Percentiles rank a stretch among this genome's conserved stretches.
Conservation (phyloP, 1,140 invertebrate species). For the Spodoptera litura region DNA sequence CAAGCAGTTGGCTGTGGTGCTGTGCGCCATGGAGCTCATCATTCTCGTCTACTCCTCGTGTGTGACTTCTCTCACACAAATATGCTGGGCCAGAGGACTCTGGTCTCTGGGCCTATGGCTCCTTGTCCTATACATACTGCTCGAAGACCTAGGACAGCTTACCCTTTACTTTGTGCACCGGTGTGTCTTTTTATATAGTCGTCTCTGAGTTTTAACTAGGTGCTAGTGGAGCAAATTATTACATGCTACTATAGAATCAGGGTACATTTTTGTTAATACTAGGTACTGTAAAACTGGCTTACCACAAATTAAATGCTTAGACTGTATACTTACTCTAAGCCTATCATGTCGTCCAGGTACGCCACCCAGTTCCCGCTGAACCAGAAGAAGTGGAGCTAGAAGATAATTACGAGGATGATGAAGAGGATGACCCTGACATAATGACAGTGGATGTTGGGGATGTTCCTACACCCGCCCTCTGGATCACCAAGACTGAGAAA, state of each 20-base stretch:
- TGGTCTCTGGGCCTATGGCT: slow-evolving; percentile 61
- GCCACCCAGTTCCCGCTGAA: slow-evolving; percentile 5
- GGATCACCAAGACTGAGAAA: not conserved
- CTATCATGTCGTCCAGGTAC: not conserved
- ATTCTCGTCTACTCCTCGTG: slow-evolving; percentile 68
- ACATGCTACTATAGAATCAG: too few species aligned
- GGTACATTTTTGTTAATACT: too few species aligned
- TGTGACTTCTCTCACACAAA: slow-evolving; percentile 83
- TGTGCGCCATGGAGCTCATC: slow-evolving; percentile 61
- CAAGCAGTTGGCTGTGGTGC: slow-evolving; percentile 74
- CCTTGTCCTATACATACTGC: slow-evolving; percentile 65
- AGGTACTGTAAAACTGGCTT: not conserved
- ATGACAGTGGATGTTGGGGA: not conserved
- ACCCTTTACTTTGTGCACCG: slow-evolving; percentile 68
- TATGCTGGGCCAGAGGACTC: slow-evolving; percentile 77
- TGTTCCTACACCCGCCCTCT: not conserved
- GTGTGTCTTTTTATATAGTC: slow-evolving; percentile 4
- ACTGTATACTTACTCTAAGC: too few species aligned
- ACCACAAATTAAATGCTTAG: not conserved
- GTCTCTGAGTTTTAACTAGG: too few species aligned
- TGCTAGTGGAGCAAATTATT: too few species aligned
- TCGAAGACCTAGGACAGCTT: slow-evolving; percentile 59
- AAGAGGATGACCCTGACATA: not conserved
- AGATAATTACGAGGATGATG: slow-evolving; percentile 21
- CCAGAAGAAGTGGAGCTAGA: slow-evolving; percentile 11